Evolutionary conservation across 2,888 invertebrate species (phyloP).

Genomic region (Caenorhabditis sulstoni): DNA sequence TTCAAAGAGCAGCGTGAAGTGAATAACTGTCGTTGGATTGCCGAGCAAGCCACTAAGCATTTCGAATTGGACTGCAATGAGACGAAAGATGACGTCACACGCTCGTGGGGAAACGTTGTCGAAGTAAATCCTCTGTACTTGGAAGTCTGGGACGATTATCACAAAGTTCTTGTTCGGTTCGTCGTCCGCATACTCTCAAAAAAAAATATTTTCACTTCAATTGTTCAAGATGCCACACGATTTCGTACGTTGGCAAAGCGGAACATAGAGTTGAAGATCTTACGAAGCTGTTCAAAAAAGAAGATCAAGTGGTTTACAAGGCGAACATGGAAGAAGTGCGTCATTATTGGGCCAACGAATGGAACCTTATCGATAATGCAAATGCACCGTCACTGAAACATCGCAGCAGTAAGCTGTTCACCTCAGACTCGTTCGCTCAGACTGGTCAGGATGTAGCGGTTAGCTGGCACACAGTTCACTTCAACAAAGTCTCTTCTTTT

Average conservation of each 20-base stretch:
- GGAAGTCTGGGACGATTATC: neutral
- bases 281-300: slow-evolving; percentile 7
- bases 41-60: slow-evolving; percentile 12
- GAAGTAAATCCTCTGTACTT: neutral
- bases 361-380: slow-evolving; percentile 12
- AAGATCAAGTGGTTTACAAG: slow-evolving; percentile 35
- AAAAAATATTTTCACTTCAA: neutral
- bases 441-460: neutral
- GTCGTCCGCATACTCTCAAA: slow-evolving; percentile 2
- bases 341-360: slow-evolving; percentile 4
- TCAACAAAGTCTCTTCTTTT: neutral
- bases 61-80: neutral
- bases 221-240: slow-evolving; percentile 29
- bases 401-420: neutral
- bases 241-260: slow-evolving; percentile 39
- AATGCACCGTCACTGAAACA: neutral
- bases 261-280: neutral
- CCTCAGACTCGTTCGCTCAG: slow-evolving; percentile 9
- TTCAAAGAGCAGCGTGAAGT: slow-evolving; percentile 36
- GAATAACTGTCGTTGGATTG: slow-evolving; percentile 40
- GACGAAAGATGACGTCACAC: neutral
- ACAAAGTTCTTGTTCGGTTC: neutral
- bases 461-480: neutral
- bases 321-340: neutral
- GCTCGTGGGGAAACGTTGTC: neutral